Evolutionary conservation across 2,888 invertebrate genomes (phyloP), one percentile per base, ranked within the genome.

Genomic region (Papilio demoleus): DNA sequence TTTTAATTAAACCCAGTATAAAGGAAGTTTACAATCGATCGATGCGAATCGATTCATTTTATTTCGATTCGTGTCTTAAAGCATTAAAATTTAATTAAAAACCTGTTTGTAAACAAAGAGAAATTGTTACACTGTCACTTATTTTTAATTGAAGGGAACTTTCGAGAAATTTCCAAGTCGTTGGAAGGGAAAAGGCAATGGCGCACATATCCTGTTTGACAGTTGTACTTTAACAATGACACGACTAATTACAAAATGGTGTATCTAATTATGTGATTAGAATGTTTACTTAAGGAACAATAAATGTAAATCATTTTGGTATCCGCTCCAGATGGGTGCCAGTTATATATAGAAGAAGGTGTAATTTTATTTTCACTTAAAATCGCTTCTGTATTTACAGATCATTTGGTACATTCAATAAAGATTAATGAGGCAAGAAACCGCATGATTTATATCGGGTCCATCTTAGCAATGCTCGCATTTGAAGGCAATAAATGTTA

Each of bases 1-100:
- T 80, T 78, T 79, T 82, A 81, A 80, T 82, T 80, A 80, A 79
- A 78, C 68, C 73, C 75, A 73, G 74, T 70, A 72, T 72, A 72
- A 73, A 73, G 71, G 64, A 75, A 79, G 77, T 80, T 79, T 70
- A 81, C 76, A 78, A 80, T 76, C 76, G 75, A 79, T 75, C 53
- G 75, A 71, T 70, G 70, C 72, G 70, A 82, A 85, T 84, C 79
- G 79, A 83, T 85, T 83, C 75, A 76, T 69, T 80, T 77, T 77
- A 79, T 79, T 78, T 76, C 73, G 74, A 53, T 65, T 79, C 79
- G 79, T 80, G 85, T 53, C 27, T 84, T 79, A 82, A 82, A 77
- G 79, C 83, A 82, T 86, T 81, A 81, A 84, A 86, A 88, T 86
- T 87, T 82, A 87, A 90, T 90, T 88, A 88, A 78, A 82, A 85